phyloP scores from a whole-genome alignment of 2,113 vertebrate species.

The Hyperopisus bebe region DNA sequence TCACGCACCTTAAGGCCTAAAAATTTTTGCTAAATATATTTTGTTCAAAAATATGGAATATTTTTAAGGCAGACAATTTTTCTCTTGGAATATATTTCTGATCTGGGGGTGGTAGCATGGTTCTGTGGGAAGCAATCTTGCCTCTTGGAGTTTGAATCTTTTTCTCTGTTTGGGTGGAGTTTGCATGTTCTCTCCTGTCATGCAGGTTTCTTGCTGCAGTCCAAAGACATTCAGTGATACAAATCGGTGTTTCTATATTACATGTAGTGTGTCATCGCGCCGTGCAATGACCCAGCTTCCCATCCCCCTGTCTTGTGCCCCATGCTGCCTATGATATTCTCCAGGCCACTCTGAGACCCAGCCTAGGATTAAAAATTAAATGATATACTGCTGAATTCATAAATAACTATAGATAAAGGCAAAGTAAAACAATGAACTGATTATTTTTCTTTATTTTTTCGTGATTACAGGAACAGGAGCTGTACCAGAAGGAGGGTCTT shows the following conservation, averaged over 20 bases:
- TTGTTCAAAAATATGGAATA: not conserved
- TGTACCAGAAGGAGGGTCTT: conserved; percentile 92
- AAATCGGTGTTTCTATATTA: not conserved
- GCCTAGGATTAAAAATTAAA: not conserved
- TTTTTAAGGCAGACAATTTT: not conserved
- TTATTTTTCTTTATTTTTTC: not conserved
- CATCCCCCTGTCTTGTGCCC: not conserved
- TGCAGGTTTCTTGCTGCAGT: not conserved
- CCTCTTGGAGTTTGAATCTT: not conserved
- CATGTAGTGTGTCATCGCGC: not conserved
- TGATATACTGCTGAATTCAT: not conserved
- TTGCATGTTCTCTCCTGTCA: not conserved
- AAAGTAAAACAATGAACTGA: not conserved
- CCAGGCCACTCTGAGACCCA: not conserved
- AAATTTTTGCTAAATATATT: not conserved
- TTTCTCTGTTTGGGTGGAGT: not conserved
- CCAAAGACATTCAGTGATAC: not conserved
- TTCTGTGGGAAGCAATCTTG: not conserved
- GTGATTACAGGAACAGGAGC: conserved; percentile 86
- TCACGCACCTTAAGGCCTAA: not conserved
- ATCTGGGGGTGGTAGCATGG: not conserved
- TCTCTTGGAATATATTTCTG: not conserved
- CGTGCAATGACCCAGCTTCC: not conserved
- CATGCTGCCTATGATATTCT: not conserved
- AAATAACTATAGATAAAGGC: not conserved